These are phyloP conservation scores for Apamea sordens DNA, from an alignment of 2,888 invertebrate species.

Conservation along the genomic window DNA sequence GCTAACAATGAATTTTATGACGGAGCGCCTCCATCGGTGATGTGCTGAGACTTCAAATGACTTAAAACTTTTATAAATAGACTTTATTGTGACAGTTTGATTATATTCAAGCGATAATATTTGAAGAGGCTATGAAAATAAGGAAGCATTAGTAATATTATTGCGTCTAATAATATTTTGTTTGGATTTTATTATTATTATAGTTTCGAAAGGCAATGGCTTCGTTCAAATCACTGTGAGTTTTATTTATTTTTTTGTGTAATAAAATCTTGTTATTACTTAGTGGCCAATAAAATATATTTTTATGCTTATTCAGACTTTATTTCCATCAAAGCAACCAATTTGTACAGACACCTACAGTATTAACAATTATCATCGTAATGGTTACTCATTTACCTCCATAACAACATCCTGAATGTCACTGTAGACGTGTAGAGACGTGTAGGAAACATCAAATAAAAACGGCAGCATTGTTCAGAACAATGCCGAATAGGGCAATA, in stretches of 20 bases:
- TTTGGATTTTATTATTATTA: conserved; percentile 35
- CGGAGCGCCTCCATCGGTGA: conserved; percentile 33
- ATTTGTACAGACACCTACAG: background rate
- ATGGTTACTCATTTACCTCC: conserved; percentile 1
- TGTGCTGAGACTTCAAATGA: conserved; percentile 55
- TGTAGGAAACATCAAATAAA: conserved; percentile 40
- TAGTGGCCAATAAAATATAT: conserved; percentile 3
- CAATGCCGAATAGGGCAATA: conserved; percentile 34
- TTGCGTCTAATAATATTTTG: conserved; percentile 53
- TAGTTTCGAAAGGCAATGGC: conserved; percentile 28
- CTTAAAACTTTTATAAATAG: conserved; percentile 64
- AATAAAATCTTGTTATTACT: conserved; percentile 29
- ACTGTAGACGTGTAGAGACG: conserved; percentile 2
- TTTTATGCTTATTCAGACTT: conserved; percentile 7
- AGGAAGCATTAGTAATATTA: conserved; percentile 63
- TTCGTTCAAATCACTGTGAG: conserved; percentile 8
- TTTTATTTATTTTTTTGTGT: conserved; percentile 11
- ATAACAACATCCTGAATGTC: background rate
- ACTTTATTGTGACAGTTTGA: conserved; percentile 62
- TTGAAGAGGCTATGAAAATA: conserved; percentile 60
- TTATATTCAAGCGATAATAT: conserved; percentile 56
- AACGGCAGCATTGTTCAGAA: conserved; percentile 22
- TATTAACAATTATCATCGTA: background rate
- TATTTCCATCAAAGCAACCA: background rate
- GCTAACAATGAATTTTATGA: conserved; percentile 55